Conservation (phyloP, 2,797 vertebrate genomes). For the Microtus agrestis region DNA sequence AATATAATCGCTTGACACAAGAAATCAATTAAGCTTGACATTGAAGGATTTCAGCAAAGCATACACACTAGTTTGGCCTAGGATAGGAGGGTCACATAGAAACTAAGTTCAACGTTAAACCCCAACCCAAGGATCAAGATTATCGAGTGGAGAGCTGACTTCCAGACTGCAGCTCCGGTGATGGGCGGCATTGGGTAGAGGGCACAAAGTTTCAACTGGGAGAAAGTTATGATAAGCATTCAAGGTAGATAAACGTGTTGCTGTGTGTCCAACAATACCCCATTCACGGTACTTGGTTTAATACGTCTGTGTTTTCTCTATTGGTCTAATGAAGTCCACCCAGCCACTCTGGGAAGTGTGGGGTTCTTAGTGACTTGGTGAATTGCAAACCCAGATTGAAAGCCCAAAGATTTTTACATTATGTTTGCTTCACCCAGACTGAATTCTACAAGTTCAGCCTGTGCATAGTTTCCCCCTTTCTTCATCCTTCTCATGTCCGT, state of each 20-base stretch:
- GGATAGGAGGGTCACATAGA: neutral
- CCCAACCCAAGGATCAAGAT: neutral
- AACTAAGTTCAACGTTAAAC: neutral
- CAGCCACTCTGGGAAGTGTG: neutral
- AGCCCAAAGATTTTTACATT: constrained; percentile 50
- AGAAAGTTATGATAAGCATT: neutral
- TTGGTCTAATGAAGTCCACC: too few relatives aligned
- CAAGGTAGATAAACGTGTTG: neutral
- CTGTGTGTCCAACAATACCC: neutral
- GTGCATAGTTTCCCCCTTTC: constrained; percentile 15
- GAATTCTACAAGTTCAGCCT: neutral
- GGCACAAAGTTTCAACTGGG: neutral
- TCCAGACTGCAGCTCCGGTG: neutral
- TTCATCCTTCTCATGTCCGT: neutral
- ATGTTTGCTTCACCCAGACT: neutral
- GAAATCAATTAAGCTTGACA: neutral
- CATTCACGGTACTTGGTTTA: neutral
- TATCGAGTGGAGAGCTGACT: neutral
- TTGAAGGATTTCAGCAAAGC: neutral
- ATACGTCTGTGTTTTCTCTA: neutral
- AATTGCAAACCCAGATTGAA: neutral
- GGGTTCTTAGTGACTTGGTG: neutral
- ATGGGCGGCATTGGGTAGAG: neutral
- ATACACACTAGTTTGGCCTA: neutral
- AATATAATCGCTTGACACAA: neutral